Conservation (phyloP, 2,888 invertebrate genomes). For the Trichacis sp. region DNA sequence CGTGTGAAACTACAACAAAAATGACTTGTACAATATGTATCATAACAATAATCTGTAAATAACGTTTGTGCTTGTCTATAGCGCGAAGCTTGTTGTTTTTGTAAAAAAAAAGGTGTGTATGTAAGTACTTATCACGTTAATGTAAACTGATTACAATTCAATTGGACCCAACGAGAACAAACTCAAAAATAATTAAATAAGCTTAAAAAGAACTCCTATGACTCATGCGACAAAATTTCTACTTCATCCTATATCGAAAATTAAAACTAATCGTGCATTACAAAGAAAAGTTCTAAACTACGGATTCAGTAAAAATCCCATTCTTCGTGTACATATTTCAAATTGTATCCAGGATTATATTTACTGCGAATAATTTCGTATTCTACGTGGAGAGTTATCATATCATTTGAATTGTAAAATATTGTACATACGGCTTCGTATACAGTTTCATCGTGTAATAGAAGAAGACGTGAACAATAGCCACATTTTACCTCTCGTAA, state of each 20-base stretch:
- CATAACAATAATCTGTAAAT: constrained; percentile 43
- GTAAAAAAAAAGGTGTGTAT: constrained; percentile 37
- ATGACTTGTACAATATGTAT: constrained; percentile 41
- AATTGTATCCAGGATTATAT: too few species aligned
- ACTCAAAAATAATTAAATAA: too few species aligned
- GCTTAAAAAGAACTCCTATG: too few species aligned
- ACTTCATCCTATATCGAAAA: too few species aligned
- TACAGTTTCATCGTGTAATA: constrained; percentile 4
- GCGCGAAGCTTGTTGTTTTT: constrained; percentile 42
- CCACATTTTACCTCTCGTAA: constrained; percentile 13
- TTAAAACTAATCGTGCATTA: too few species aligned
- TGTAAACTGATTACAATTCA: constrained; percentile 31
- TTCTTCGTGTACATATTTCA: too few species aligned
- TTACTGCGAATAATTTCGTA: too few species aligned
- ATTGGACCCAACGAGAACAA: too few species aligned
- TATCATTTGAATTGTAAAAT: not conserved
- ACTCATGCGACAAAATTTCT: too few species aligned
- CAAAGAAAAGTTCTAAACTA: too few species aligned
- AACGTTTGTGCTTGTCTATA: constrained; percentile 39
- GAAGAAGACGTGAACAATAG: constrained; percentile 10
- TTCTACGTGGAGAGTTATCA: too few species aligned
- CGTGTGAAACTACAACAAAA: not conserved
- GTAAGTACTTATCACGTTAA: constrained; percentile 36
- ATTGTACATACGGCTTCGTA: constrained; percentile 6
- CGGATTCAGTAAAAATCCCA: too few species aligned